A percentile compares a stretch with the other conserved stretches of the same genome.
Conservation (phyloP, 2,797 vertebrate species). For the Natrix natrix region DNA sequence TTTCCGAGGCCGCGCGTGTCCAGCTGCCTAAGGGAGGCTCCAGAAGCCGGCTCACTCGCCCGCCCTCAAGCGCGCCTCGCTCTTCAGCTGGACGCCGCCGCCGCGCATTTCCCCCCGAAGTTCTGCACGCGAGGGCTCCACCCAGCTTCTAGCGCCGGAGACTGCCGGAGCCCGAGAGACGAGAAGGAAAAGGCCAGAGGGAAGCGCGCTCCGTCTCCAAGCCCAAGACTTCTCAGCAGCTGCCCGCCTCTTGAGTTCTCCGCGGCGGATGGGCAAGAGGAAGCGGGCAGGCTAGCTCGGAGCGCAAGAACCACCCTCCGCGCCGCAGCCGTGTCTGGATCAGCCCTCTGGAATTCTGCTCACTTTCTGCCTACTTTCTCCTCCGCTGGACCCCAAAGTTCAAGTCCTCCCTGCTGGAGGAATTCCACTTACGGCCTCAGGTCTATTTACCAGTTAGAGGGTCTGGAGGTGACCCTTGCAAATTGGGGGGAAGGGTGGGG, state of each 20-base stretch:
- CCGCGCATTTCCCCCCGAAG: not conserved
- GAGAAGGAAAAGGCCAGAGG: not conserved
- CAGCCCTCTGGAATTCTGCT: not conserved
- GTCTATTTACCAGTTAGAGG: not conserved
- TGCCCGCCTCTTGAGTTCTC: not conserved
- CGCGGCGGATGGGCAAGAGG: too few relatives aligned
- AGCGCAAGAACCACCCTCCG: not conserved
- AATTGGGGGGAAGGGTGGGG: too few relatives aligned
- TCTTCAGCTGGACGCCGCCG: not conserved
- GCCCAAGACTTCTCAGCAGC: not conserved
- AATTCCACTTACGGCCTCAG: not conserved
- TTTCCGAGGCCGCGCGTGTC: not conserved
- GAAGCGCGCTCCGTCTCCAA: not conserved
- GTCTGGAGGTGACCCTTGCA: not conserved
- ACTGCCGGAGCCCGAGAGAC: not conserved
- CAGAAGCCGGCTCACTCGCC: not conserved
- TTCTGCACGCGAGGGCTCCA: conserved; percentile 62
- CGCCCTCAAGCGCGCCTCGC: conserved; percentile 7
- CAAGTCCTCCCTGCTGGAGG: not conserved
- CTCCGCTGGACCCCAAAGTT: not conserved
- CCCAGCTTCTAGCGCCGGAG: conserved; percentile 53
- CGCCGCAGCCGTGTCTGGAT: not conserved
- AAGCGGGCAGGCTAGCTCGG: not conserved
- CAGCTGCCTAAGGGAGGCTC: not conserved
- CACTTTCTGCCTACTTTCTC: not conserved